Base-by-base conservation (phyloP, 2,113 vertebrate species). In the Bostrychus sinensis region DNA sequence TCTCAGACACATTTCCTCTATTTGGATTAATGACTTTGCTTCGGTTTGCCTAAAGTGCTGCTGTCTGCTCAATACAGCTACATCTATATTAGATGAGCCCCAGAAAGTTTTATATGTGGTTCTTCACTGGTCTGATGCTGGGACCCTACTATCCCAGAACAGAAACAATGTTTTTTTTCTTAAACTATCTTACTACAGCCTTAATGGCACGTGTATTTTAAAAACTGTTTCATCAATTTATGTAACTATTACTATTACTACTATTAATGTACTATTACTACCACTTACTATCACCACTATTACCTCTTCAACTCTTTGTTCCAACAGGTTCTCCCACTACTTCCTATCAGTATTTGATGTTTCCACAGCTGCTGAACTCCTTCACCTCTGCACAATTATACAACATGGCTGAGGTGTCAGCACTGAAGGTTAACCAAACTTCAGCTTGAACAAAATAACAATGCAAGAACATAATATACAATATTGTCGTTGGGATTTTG, bases 291-390 rank as follows among this genome's bases (percentile, higher is more conserved):
- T n/a, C n/a, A n/a, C n/a, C n/a, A n/a, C n/a, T n/a, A n/a, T n/a
- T n/a, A n/a, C n/a, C n/a, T 50, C 37, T 19, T n/a, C 34, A 42
- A 48, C 36, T 36, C 17, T 37, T 12, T 2, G 32, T 16, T 73
- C 34, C 43, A 56, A 23, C 7, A 26, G 39, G 30, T 50, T 75
- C 67, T 60, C 25, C 50, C 19, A 61, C 3, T 37, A 5, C 4
- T 53, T 39, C 50, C 20, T 26, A 54, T 72, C 72, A 80, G 72
- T 19, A n/a, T n/a, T n/a, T n/a, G 56, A 2, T 72, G 8, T 77
- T 66, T 73, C 53, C 53, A 51, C 73, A 77, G 73, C 69, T 62
- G 65, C 45, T 23, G 57, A 63, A 8, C 19, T 17, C 39, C 9
- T 23, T 67, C 9, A n/a, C 9, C 34, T 36, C 19, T 50, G n/a